Evolutionary conservation across 2,113 vertebrate genomes (phyloP).

Genomic region (Halichoeres trimaculatus): DNA sequence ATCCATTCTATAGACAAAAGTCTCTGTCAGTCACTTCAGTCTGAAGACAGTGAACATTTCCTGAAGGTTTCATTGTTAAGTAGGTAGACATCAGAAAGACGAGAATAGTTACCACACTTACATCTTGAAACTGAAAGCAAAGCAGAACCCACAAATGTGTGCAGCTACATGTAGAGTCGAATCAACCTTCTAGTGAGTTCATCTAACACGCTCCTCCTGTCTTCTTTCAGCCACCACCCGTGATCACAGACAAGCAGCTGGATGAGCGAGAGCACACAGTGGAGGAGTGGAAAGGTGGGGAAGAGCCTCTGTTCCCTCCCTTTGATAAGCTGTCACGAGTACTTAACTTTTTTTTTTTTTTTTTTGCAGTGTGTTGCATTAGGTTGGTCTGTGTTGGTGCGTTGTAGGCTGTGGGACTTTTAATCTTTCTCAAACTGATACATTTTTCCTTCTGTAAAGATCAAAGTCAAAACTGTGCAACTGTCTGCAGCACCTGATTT

Average conservation of each 20-base stretch:
- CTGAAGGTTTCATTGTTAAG: too few species aligned
- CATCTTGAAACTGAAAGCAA: too few species aligned
- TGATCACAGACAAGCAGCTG: slow-evolving; percentile 97
- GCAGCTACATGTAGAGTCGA: too few species aligned
- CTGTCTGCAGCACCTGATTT: background rate
- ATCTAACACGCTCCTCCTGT: slow-evolving; percentile 29
- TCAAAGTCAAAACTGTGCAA: background rate
- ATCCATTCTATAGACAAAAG: too few species aligned
- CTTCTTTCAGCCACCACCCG: slow-evolving; percentile 91
- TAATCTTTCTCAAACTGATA: slow-evolving; percentile 10
- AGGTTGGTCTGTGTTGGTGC: slow-evolving; percentile 14
- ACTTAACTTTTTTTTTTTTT: slow-evolving; percentile 8
- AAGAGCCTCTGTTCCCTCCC: background rate
- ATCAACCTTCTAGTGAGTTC: too few species aligned
- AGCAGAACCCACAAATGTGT: too few species aligned
- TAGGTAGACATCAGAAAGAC: too few species aligned
- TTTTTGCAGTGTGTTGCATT: slow-evolving; percentile 21
- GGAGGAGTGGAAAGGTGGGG: slow-evolving; percentile 98
- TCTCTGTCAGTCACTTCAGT: too few species aligned
- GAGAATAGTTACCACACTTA: too few species aligned
- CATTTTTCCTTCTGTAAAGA: slow-evolving; percentile 10
- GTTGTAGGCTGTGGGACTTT: slow-evolving; percentile 28
- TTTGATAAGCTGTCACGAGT: slow-evolving; percentile 27
- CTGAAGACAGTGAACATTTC: too few species aligned
- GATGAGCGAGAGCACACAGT: slow-evolving; percentile 98